phyloP scores from a whole-genome alignment of 2,888 invertebrate genomes.

The Pyrrhosoma nymphula region DNA sequence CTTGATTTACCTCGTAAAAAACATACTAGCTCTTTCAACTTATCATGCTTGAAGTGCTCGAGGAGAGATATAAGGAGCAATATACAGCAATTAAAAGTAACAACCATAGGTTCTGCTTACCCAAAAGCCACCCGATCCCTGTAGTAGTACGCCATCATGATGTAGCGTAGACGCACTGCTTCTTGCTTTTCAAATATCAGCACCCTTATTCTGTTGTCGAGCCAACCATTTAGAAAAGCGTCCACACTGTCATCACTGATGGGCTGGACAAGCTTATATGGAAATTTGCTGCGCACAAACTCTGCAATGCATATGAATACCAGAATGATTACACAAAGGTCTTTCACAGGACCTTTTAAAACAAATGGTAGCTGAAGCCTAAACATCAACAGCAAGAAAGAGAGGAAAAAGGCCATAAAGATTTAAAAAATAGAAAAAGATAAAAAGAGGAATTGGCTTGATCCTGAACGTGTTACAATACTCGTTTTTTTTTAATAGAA shows the following conservation, averaged over 20 bases:
- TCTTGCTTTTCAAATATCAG: slow-evolving; percentile 91
- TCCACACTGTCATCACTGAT: slow-evolving; percentile 88
- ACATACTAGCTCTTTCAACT: too few species aligned
- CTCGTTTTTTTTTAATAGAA: too few species aligned
- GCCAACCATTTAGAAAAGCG: slow-evolving; percentile 91
- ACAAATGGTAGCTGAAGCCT: slow-evolving; percentile 23
- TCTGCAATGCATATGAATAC: slow-evolving; percentile 79
- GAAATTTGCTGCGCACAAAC: slow-evolving; percentile 93
- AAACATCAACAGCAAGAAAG: background rate
- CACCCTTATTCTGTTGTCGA: slow-evolving; percentile 93
- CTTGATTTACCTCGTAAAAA: too few species aligned
- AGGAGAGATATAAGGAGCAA: too few species aligned
- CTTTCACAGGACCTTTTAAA: background rate
- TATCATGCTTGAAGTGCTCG: too few species aligned
- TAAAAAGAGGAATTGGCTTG: too few species aligned
- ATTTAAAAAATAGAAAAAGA: too few species aligned
- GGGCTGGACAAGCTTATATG: slow-evolving; percentile 86
- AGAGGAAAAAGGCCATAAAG: background rate
- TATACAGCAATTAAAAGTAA: too few species aligned
- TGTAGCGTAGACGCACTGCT: slow-evolving; percentile 89
- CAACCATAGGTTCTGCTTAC: slow-evolving; percentile 78
- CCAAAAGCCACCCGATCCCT: slow-evolving; percentile 93
- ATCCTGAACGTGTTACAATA: too few species aligned
- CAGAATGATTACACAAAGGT: background rate
- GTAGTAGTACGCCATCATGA: slow-evolving; percentile 93